Percentiles rank a stretch among this genome's conserved stretches.
Evolutionary conservation across 2,888 invertebrate genomes (phyloP).

Genomic region (Dicyrtomina minuta): DNA sequence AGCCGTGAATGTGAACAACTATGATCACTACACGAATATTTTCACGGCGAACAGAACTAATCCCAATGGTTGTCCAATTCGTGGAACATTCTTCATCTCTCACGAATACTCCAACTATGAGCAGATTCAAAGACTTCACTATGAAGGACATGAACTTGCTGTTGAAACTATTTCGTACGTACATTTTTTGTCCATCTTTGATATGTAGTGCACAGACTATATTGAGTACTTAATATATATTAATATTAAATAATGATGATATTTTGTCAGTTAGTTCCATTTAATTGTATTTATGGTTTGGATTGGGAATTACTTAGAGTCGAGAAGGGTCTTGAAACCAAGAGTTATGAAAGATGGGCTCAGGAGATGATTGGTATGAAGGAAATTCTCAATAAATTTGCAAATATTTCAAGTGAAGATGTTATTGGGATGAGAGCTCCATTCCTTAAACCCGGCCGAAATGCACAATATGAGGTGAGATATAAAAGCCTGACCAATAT

Average conservation of each 20-base stretch:
- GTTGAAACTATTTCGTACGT: constrained; percentile 73
- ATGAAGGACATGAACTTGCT: constrained; percentile 83
- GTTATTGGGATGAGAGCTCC: constrained; percentile 86
- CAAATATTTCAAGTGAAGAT: constrained; percentile 77
- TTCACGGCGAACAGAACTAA: constrained; percentile 75
- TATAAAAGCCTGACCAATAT: not conserved
- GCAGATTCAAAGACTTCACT: constrained; percentile 84
- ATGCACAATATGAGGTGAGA: constrained; percentile 82
- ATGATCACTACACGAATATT: constrained; percentile 80
- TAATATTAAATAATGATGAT: too few relatives aligned
- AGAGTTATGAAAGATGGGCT: constrained; percentile 91
- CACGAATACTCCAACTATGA: constrained; percentile 89
- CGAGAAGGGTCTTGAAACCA: constrained; percentile 82
- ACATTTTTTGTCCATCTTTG: constrained; percentile 13
- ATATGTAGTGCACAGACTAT: not conserved
- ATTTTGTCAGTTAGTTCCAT: not conserved
- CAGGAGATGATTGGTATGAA: constrained; percentile 93
- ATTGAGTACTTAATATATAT: too few relatives aligned
- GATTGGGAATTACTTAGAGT: constrained; percentile 60
- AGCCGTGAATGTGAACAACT: constrained; percentile 88
- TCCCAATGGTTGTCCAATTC: constrained; percentile 84
- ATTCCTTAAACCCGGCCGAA: constrained; percentile 86
- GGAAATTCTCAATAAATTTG: constrained; percentile 77
- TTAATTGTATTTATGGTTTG: constrained; percentile 1
- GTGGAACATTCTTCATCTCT: constrained; percentile 89